Base-by-base conservation (phyloP, 2,888 invertebrate species). In the Byasa hedistus region DNA sequence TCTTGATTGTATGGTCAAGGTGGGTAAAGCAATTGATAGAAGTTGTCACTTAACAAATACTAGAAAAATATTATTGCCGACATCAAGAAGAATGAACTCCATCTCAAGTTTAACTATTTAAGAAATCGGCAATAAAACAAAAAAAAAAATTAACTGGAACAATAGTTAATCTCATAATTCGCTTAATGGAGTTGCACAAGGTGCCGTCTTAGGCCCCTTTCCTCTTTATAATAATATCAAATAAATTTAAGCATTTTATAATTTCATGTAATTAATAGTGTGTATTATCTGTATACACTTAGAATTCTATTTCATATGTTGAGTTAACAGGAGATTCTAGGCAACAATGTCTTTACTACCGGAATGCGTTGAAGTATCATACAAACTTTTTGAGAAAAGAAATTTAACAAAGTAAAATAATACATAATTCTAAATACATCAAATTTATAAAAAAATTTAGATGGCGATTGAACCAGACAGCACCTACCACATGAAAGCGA, bases 401-500 rank as follows among this genome's bases (percentile, higher is more conserved):
- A 23, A 2, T 12, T 15, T 24, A 59, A 59, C 48, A 24, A 24
- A 39, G n/a, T 23, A 56, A 17, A 57, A 48, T 17, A n/a, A 24
- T 23, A 59, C 15, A 22, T 54, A 8, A 7, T 12, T 61, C 32
- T 51, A 4, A 44, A 59, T 48, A 61, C 54, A 54, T 21, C 39
- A 54, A 55, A 22, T 54, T 55, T 39, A 61, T 61, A 55, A 39
- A 61, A 24, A 61, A 39, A 15, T 39, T 12, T 15, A 39, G 39
- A 12, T 39, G 12, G 15, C 15, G 39, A 1, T 39, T 39, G 39
- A 39, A 39, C 12, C 15, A 39, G 23, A 44, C 44, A 64, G 64
- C 64, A 64, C 64, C 57, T 64, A 57, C 64, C 64, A 57, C 21
- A 52, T n/a, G 64, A 57, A 57, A 64, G 57, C 57, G 51, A 36